A percentile compares a stretch with the other conserved stretches of the same genome.
Conservation (phyloP, 1,140 invertebrate genomes). For the Aphidius gifuensis region DNA sequence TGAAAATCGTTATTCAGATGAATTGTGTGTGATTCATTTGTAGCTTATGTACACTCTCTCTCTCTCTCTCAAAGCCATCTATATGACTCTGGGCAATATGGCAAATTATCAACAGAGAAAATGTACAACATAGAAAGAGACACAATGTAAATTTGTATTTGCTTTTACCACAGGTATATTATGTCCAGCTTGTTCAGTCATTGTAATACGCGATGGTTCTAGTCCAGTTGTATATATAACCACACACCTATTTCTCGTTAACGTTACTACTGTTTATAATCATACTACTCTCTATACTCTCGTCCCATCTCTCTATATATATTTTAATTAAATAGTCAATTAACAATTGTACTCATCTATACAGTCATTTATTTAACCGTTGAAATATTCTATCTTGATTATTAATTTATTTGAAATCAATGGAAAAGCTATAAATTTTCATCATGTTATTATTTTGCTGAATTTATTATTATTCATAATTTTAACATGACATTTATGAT, state of each 20-base stretch:
- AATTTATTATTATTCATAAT: too few species aligned
- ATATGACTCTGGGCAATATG: too few species aligned
- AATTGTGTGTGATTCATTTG: constrained; percentile 1
- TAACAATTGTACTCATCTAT: constrained; percentile 10
- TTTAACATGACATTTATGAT: too few species aligned
- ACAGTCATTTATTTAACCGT: not conserved
- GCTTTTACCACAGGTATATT: too few species aligned
- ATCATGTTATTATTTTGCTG: too few species aligned
- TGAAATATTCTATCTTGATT: constrained; percentile 23
- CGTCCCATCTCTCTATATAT: constrained; percentile 3
- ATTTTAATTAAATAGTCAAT: constrained; percentile 29
- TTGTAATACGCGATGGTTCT: constrained; percentile 22
- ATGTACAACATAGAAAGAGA: too few species aligned
- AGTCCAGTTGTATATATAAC: constrained; percentile 17
- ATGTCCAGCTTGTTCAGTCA: not conserved
- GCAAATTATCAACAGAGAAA: too few species aligned
- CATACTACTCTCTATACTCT: constrained; percentile 15
- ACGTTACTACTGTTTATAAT: constrained; percentile 25
- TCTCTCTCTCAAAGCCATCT: too few species aligned
- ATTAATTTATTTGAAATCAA: constrained; percentile 14
- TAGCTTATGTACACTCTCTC: too few species aligned
- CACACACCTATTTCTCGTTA: constrained; percentile 24
- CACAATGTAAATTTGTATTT: too few species aligned
- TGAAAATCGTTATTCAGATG: constrained; percentile 28
- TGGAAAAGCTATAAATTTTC: not conserved